Evolutionary conservation across 2,888 invertebrate genomes (phyloP), one percentile per base, ranked within the genome.

Genomic region (Epirrita christyi): DNA sequence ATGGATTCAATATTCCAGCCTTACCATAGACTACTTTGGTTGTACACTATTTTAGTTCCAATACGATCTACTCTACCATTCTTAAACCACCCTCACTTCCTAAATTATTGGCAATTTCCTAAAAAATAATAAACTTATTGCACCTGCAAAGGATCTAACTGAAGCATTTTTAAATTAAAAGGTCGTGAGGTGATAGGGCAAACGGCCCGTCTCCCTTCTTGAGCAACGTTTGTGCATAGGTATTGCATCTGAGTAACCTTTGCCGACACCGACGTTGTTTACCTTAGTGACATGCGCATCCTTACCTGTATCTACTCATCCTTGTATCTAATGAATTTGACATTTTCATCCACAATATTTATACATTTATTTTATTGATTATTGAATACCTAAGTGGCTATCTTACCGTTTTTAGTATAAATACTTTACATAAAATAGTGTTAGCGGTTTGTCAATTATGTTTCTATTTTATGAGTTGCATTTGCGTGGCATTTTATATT

Each of bases 201-300:
- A 47, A 44, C 29, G 55, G 51, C 32, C 55, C 47, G 28, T 71
- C 70, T 71, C 67, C 64, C 66, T 61, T 63, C 61, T 85, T 78
- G 80, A 73, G 88, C 85, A 89, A 89, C 65, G 59, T 64, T 65
- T 76, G 73, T 78, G 83, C 81, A 85, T 80, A n/a, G n/a, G n/a
- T n/a, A 82, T 82, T 85, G 86, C 83, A 78, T 71, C 78, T 83
- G 79, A 78, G 75, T 83, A 88, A 88, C 88, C 88, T 89, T 88
- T 88, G 70, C 78, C 67, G 66, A 74, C 71, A 66, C 62, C 71
- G 78, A 71, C 59, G 65, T 59, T 80, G 77, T 81, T 81, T 83
- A 78, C 81, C 76, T 75, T 73, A 75, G 76, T 78, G 79, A 81
- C 81, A 78, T 34, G 56, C 48, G 52, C 59, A 78, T 81, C 72